Percentiles rank a stretch among this genome's conserved stretches.
Conservation (phyloP, 2,113 vertebrate species). For the Scortum barcoo region DNA sequence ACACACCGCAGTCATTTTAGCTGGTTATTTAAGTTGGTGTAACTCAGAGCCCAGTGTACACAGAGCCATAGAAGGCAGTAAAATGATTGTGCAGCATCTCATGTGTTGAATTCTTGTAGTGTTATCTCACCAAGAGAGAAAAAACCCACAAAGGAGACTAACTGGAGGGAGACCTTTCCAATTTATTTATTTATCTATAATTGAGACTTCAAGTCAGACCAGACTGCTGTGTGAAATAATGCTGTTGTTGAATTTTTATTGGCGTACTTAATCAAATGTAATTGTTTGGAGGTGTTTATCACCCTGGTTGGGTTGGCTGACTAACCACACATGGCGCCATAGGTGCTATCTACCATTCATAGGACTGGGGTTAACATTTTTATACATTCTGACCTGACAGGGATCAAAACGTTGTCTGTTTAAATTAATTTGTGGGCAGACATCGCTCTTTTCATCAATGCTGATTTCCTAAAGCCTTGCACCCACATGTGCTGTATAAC, state of each 20-base stretch:
- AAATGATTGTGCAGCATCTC: conserved; percentile 23
- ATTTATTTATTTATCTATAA: neutral
- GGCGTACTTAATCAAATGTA: too few species aligned
- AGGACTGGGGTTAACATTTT: too few species aligned
- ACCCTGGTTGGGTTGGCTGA: too few species aligned
- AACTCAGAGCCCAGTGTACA: conserved; percentile 7
- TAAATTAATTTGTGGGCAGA: neutral
- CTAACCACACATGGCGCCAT: too few species aligned
- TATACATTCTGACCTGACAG: too few species aligned
- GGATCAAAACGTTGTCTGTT: too few species aligned
- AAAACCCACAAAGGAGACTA: conserved; percentile 11
- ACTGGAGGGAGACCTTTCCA: conserved; percentile 22
- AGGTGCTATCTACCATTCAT: too few species aligned
- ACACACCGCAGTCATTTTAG: conserved; percentile 44
- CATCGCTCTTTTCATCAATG: neutral
- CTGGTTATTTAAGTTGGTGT: conserved; percentile 39
- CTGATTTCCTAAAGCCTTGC: too few species aligned
- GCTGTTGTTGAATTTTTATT: neutral
- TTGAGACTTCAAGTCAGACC: too few species aligned
- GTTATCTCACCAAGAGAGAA: conserved; percentile 50
- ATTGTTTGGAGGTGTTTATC: too few species aligned
- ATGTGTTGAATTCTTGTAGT: conserved; percentile 36
- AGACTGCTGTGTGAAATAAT: neutral
- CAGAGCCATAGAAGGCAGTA: conserved; percentile 63
- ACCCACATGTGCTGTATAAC: neutral